Evolutionary conservation across 2,888 invertebrate genomes (phyloP), one percentile per base, ranked within the genome.

Genomic region (Dysmachus trigonus): DNA sequence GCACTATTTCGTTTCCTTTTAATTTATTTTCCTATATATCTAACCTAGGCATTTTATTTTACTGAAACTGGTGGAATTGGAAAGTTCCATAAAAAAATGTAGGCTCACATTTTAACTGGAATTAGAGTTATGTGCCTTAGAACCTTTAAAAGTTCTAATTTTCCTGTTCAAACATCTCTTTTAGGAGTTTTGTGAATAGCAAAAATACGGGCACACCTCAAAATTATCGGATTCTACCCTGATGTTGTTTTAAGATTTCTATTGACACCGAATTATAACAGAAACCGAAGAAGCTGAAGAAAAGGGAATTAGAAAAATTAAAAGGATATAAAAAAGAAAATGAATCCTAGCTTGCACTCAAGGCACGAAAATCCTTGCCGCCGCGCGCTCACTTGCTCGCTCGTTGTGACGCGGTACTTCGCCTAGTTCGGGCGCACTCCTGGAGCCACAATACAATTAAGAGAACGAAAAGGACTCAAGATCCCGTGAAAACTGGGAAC

Each of bases 401-500:
- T 22, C 2, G 41, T 41, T n/a, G n/a, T n/a, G n/a, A n/a, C n/a
- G 41, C 41, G 62, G 62, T 62, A 62, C 62, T 62, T 81, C 62
- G 22, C 62, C 53, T 53, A 53, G 53, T 53, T 53, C 53, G 53
- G 51, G 62, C 81, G 53, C 31, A 33, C 31, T 33, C 33, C 33
- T 62, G 31, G 33, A 33, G 53, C 27, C 74, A 74, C 84, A 85
- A 73, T 85, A 74, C 84, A 85, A 85, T 85, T 85, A 85, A 85
- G 72, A 85, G 74, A 30, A 74, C 74, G 74, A 85, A 74, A 85
- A 41, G 72, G 73, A 51, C 51, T 85, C 84, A 85, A 85, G 84
- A 85, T 27, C 31, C 84, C 84, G 74, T 85, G 22, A 85, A 85
- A 85, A 85, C 84, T 85, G 84, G 51, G 84, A 85, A 85, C 84